Base-by-base conservation (phyloP, 2,797 vertebrate species). In the Amniataba percoides region DNA sequence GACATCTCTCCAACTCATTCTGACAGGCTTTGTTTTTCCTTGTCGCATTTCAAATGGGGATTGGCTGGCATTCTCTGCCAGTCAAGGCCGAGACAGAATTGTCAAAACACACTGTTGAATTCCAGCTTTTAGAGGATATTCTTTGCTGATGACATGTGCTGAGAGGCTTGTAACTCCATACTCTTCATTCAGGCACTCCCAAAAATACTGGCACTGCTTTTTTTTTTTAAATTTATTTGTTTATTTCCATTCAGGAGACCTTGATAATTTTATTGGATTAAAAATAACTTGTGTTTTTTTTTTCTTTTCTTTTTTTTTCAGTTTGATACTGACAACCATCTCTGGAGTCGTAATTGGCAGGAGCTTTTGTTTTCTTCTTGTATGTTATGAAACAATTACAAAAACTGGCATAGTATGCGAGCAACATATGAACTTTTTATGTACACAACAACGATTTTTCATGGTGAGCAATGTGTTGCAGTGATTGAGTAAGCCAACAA, bases 1-100 rank as follows among this genome's bases (percentile, higher is more conserved):
- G 89, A 91, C 85, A 75, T 89, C 87, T 86, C 83, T 80, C 87
- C 85, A 87, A 89, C 87, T 92, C 83, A 74, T 84, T 89, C 86
- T 92, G 91, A 92, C 91, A 93, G 77, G 73, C 93, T 94, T 94
- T 94, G 92, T 93, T 93, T 93, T 92, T 89, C 80, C 79, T 80
- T 83, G 89, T 90, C 83, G 70, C 81, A 90, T 94, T 91, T 93
- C 87, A 93, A 92, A 92, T 83, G 65, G 63, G 86, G 89, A 93
- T 94, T 90, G 90, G 91, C 87, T 93, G 89, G 85, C 85, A 86
- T 93, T 92, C 85, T 85, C 88, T 92, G 92, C 87, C 92, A 92
- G 86, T 93, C 92, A 93, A 79, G 79, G 74, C 88, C 27, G 15
- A 84, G 86, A 90, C 87, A 87, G 85, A 89, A 91, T 92, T 93